phyloP scores from a whole-genome alignment of 2,113 vertebrate species.

The Myotis davidii region DNA sequence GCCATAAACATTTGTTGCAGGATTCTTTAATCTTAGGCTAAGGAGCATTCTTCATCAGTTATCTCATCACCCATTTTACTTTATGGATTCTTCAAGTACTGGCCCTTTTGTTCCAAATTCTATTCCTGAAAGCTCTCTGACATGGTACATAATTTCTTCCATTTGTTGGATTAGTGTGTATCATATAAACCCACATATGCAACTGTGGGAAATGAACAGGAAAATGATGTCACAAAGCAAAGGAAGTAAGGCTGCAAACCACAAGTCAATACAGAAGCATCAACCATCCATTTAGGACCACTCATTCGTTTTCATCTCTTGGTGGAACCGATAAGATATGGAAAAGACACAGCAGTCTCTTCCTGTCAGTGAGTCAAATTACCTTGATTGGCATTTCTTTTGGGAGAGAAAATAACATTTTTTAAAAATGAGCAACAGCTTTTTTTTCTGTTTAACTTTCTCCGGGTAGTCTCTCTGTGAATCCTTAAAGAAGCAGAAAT shows the following conservation, averaged over 20 bases:
- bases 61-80: not conserved
- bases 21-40: not conserved
- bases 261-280: constrained; percentile 75
- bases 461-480: constrained; percentile 45
- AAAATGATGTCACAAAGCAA: constrained; percentile 77
- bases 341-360: constrained; percentile 44
- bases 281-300: constrained; percentile 65
- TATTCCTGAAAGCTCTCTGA: constrained; percentile 65
- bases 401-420: not conserved
- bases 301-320: constrained; percentile 56
- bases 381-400: not conserved
- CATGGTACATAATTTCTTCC: constrained; percentile 73
- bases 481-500: constrained; percentile 22
- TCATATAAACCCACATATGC: constrained; percentile 73
- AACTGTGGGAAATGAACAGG: constrained; percentile 74
- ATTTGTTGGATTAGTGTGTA: constrained; percentile 71
- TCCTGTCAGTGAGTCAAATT: constrained; percentile 10
- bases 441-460: constrained; percentile 28
- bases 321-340: constrained; percentile 48
- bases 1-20: not conserved
- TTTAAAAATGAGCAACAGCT: constrained; percentile 12
- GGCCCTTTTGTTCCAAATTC: constrained; percentile 63
- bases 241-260: constrained; percentile 74
- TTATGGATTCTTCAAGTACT: constrained; percentile 12
- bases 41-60: constrained; percentile 15